Base-by-base conservation (phyloP, 2,797 vertebrate species). In the Typhlichthys subterraneus region DNA sequence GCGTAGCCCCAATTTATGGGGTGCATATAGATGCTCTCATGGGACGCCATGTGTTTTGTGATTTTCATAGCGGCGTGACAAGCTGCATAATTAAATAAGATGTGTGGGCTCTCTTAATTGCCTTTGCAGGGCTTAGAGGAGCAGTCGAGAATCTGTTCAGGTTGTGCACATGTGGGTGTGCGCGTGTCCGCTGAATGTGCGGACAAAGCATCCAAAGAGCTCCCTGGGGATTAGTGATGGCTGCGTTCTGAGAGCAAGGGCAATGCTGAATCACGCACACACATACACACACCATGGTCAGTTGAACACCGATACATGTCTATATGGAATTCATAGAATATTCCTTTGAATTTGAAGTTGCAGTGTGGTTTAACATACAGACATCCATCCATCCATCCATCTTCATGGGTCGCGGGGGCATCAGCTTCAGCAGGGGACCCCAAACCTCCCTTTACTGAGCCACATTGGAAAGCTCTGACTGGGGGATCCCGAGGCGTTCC, bases 41-140 rank as follows among this genome's bases (percentile, higher is more conserved):
- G 12, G 23, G 79, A 70, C 69, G 3, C 12, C 13, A 7, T 76
- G 71, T 73, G 55, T 84, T 73, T 68, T 78, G 38, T 42, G 38
- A 65, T 72, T 38, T 57, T 83, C 79, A 68, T 68, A 77, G 68
- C 73, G 70, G 75, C 45, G 33, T 84, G 84, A 59, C 61, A 69
- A 75, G 73, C 14, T 9, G 70, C 69, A 70, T 86, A 83, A 86
- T 90, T 88, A 77, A 87, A 88, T 85, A 85, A 83, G 79, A 71
- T 47, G 64, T 74, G 75, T 46, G 49, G 51, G 17, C 81, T 78
- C 59, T 46, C 84, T 85, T 90, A 87, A 91, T 88, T 88, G 84
- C 82, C 81, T 70, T 42, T 67, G 79, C 80, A 81, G 76, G 52
- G 71, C 61, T 59, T 70, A 54, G 65, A 75, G 63, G 59, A 55